These are phyloP conservation scores for Craterocephalus amniculus DNA, from an alignment of 2,797 vertebrate species.

Conservation along the genomic window DNA sequence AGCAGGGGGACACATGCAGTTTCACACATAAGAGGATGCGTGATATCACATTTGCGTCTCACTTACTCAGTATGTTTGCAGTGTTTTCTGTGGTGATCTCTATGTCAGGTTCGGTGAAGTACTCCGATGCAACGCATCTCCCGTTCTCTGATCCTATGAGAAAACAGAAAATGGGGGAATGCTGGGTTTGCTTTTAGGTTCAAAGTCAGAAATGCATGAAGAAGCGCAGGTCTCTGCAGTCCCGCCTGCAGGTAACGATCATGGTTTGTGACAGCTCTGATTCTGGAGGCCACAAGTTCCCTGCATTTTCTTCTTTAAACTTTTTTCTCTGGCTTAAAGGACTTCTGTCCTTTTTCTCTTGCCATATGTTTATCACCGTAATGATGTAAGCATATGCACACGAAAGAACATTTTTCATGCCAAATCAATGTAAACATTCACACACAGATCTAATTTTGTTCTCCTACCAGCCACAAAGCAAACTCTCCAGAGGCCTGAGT, in stretches of 20 bases:
- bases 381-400: constrained; percentile 25
- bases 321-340: constrained; percentile 14
- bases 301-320: constrained; percentile 14
- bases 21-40: neutral
- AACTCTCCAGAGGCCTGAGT: constrained; percentile 93
- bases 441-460: constrained; percentile 1
- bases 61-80: constrained; percentile 94
- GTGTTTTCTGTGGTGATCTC: constrained; percentile 95
- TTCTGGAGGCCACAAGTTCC: constrained; percentile 31
- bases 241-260: constrained; percentile 54
- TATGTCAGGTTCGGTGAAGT: constrained; percentile 92
- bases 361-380: constrained; percentile 21
- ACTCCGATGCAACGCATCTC: constrained; percentile 91
- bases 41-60: neutral
- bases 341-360: constrained; percentile 7
- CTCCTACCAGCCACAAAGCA: constrained; percentile 91
- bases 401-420: constrained; percentile 8
- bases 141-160: constrained; percentile 82
- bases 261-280: constrained; percentile 62
- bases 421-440: neutral
- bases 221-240: constrained; percentile 32
- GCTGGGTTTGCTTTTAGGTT: constrained; percentile 37
- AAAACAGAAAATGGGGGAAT: constrained; percentile 27
- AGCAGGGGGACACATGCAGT: constrained; percentile 43
- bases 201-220: constrained; percentile 44